Evolutionary conservation across 2,888 invertebrate genomes (phyloP), one percentile per base, ranked within the genome.

Genomic region (Coenonympha arcania): DNA sequence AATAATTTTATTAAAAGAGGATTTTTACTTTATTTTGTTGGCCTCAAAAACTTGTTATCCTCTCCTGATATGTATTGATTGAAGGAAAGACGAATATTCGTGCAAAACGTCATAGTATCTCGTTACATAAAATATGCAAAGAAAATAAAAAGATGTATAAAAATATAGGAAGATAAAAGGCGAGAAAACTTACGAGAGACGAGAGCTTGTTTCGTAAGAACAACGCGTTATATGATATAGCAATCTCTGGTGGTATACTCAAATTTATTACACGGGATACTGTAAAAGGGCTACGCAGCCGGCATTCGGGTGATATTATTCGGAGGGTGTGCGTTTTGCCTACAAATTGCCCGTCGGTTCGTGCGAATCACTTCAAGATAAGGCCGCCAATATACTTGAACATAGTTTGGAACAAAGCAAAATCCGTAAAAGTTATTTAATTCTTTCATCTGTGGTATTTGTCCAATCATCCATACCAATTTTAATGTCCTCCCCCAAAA

Each of bases 291-390:
- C 70, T 58, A 56, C 56, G 53, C 46, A 49, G 44, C 68, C 60
- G 64, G 68, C 65, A 68, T 69, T 71, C 62, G 69, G 65, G 66
- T 68, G 67, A 73, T 79, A 76, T 79, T 75, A 76, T 79, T 78
- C 71, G 70, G 69, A 60, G 63, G 69, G 75, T 77, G 73, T 79
- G 71, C 75, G 80, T 78, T 82, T 84, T 83, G 83, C 82, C 76
- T 83, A 80, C 82, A 83, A 85, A 84, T 84, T 80, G 79, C 70
- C 72, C 65, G 68, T 64, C 64, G 71, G 78, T 68, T 78, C 76
- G 77, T 77, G 81, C 73, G 60, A 65, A 68, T 67, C 65, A 63
- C 63, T 65, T 40, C 42, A 48, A 52, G 55, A 55, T 55, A 55
- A 55, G 49, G 30, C 40, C 11, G 20, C 31, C 79, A 76, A 82